These are phyloP conservation scores for Phaenicophaeus curvirostris DNA, from an alignment of 2,797 vertebrate genomes.

Conservation along the genomic window DNA sequence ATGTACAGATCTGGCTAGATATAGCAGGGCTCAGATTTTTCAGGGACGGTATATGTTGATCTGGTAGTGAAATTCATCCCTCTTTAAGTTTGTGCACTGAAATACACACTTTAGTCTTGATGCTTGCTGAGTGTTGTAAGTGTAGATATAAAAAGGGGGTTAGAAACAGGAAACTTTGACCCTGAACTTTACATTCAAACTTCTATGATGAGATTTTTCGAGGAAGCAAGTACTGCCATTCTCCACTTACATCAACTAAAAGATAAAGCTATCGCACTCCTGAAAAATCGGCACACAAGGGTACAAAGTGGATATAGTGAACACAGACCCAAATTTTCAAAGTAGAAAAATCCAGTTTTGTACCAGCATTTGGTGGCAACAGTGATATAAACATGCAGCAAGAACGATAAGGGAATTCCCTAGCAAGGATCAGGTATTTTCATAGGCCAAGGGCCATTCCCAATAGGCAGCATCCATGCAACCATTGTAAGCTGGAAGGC, in stretches of 20 bases:
- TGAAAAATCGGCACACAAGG: rapidly evolving
- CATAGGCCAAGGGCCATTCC: neutral
- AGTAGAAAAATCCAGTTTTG: neutral
- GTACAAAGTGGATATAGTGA: neutral
- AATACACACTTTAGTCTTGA: neutral
- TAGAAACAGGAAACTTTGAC: neutral
- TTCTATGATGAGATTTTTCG: neutral
- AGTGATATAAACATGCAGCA: neutral
- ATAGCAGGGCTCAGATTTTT: neutral
- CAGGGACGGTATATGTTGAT: neutral
- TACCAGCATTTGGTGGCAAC: neutral
- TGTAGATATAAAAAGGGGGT: neutral
- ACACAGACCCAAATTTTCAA: neutral
- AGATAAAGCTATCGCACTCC: neutral
- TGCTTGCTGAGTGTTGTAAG: neutral
- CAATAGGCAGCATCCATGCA: neutral
- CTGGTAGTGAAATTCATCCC: neutral
- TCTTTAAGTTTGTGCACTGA: neutral
- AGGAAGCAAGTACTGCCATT: neutral
- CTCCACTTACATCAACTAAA: neutral
- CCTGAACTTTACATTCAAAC: rapidly evolving
- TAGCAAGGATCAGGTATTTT: neutral
- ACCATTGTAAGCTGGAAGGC: neutral
- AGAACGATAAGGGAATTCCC: neutral
- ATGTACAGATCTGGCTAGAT: neutral